These are phyloP conservation scores for Mus spretus DNA, from an alignment of 2,797 vertebrate genomes.

Conservation along the genomic window DNA sequence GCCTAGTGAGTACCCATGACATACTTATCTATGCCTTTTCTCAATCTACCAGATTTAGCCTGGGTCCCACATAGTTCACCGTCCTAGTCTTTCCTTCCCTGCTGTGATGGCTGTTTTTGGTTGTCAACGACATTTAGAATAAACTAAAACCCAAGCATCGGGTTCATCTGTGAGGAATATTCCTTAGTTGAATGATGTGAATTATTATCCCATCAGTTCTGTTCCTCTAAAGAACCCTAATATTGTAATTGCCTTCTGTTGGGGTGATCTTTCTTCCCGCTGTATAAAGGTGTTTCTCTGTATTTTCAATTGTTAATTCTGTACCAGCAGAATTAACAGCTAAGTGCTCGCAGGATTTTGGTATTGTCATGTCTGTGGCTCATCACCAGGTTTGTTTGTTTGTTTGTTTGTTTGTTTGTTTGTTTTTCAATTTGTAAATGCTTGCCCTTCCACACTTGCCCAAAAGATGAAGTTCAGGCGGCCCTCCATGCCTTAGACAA, in stretches of 20 bases:
- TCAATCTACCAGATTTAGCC: not conserved
- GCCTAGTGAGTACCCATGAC: too few species aligned
- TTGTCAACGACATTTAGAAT: not conserved
- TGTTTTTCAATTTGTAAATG: not conserved
- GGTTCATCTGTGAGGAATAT: too few species aligned
- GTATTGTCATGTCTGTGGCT: not conserved
- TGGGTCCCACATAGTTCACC: not conserved
- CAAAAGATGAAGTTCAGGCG: not conserved
- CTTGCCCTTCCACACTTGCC: not conserved
- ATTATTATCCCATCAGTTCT: not conserved
- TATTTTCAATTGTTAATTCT: not conserved
- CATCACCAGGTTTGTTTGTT: not conserved
- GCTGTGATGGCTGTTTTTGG: not conserved
- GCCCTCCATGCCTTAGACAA: not conserved
- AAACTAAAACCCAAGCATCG: not conserved
- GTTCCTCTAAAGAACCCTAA: not conserved
- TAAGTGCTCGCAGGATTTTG: not conserved
- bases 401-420: not conserved
- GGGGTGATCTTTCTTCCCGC: not conserved
- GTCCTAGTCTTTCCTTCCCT: not conserved
- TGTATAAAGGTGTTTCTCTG: not conserved
- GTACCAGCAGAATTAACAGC: not conserved
- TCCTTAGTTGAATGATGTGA: not conserved
- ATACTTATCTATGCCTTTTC: not conserved
- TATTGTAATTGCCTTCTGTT: not conserved